These are phyloP conservation scores for Eciton burchellii DNA, from an alignment of 1,140 invertebrate genomes.

Conservation along the genomic window DNA sequence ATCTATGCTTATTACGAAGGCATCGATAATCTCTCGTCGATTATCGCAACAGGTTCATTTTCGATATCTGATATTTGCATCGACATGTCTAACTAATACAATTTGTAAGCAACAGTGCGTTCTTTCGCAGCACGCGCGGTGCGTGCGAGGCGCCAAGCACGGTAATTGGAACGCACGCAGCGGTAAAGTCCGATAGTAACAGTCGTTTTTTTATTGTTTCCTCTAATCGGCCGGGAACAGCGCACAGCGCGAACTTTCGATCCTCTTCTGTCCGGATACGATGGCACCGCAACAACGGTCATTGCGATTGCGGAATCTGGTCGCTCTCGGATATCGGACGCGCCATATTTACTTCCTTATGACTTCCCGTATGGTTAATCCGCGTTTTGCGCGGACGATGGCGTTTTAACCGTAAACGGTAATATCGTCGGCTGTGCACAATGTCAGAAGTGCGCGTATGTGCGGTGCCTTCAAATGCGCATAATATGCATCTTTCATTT, in stretches of 20 bases:
- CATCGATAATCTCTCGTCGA: not conserved
- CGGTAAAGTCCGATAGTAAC: slow-evolving; percentile 21
- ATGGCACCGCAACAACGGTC: slow-evolving; percentile 54
- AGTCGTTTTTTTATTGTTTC: slow-evolving; percentile 55
- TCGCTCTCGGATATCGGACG: slow-evolving; percentile 59
- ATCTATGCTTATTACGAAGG: not conserved
- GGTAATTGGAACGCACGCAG: slow-evolving; percentile 59
- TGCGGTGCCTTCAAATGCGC: slow-evolving; percentile 1
- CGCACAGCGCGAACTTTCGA: not conserved
- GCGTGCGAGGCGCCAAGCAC: not conserved
- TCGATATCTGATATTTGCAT: not conserved
- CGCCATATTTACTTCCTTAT: slow-evolving; percentile 18
- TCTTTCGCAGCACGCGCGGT: not conserved
- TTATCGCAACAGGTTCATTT: not conserved
- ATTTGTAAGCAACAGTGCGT: not conserved
- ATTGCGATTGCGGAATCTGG: slow-evolving; percentile 60
- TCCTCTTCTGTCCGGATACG: slow-evolving; percentile 50
- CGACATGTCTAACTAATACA: not conserved
- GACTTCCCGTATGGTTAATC: slow-evolving; percentile 45
- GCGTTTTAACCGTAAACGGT: slow-evolving; percentile 40
- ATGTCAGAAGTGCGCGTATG: slow-evolving; percentile 20
- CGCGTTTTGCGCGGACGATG: not conserved
- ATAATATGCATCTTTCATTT: slow-evolving; percentile 4
- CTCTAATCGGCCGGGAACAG: slow-evolving; percentile 9
- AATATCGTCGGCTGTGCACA: not conserved